Evolutionary conservation across 2,113 vertebrate genomes (phyloP), one percentile per base, ranked within the genome.

Genomic region (Cathartes aura): DNA sequence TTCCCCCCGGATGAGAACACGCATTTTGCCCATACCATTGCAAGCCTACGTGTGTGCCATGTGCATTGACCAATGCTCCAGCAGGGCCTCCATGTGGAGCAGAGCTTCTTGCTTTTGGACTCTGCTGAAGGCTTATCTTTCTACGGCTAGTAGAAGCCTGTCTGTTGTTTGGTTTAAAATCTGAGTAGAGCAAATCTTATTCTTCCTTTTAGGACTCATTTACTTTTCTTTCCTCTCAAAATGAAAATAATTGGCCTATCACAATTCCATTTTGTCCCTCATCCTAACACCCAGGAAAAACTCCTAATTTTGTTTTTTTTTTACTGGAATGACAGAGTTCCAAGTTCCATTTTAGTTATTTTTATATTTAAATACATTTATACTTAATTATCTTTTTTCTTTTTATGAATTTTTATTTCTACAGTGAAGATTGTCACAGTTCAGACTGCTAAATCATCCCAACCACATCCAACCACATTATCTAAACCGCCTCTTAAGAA

Each of bases 61-160:
- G 4, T 0, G 0, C 16, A 3, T 26, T 22, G 38, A 64, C 22
- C 11, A 27, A 22, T 0, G 0, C 34, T 32, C 43, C 71, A 80
- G 47, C 22, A 56, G 36, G 17, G 24, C 19, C 16, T 88, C 24
- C 6, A 2, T 2, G 12, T 10, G 23, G 42, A 79, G n/a, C 13
- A 64, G 3, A 47, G 48, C 20, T 83, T 82, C 56, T n/a, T 60
- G 21, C n/a, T 68, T 60, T 66, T 22, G 36, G 21, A 59, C 50
- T 26, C 27, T 30, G 20, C 6, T 36, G 36, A 91, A 87, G 56
- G 36, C 13, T 63, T 80, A 43, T 62, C 34, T n/a, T 76, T 60
- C n/a, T 42, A 52, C 1, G 2, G 26, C 32, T 43, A 50, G 30
- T 9, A 82, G 38, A 87, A 86, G n/a, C 34, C 42, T 67, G 32